Conservation (phyloP, 1,140 invertebrate genomes). For the Heliconius congener region DNA sequence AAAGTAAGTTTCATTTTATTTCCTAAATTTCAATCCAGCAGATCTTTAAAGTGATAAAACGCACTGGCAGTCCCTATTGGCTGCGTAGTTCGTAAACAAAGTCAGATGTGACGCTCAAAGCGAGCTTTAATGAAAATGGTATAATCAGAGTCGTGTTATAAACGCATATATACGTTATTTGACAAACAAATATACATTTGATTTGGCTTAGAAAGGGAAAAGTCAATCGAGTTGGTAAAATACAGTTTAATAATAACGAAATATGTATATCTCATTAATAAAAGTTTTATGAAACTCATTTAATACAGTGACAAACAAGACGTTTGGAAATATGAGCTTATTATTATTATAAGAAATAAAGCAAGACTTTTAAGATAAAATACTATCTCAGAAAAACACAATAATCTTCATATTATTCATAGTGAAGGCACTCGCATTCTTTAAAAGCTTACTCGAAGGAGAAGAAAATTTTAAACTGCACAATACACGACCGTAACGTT, state of each 20-base stretch:
- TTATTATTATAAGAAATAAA: constrained; percentile 3
- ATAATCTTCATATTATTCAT: constrained; percentile 40
- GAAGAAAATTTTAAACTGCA: constrained; percentile 71
- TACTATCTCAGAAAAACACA: constrained; percentile 15
- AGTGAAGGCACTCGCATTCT: constrained; percentile 53
- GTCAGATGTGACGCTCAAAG: constrained; percentile 24
- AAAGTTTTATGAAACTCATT: background rate
- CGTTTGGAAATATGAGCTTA: background rate
- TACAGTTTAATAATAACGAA: too few species aligned
- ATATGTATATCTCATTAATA: background rate
- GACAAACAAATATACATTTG: background rate
- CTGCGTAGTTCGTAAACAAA: constrained; percentile 33
- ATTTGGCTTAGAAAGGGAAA: background rate
- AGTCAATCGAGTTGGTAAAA: too few species aligned
- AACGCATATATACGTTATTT: background rate
- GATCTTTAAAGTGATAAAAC: constrained; percentile 12
- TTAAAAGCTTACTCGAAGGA: constrained; percentile 66
- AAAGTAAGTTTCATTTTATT: too few species aligned
- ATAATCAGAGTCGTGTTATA: constrained; percentile 4
- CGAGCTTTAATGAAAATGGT: constrained; percentile 17
- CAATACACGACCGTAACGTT: constrained; percentile 73
- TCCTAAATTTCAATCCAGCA: too few species aligned
- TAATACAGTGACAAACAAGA: background rate
- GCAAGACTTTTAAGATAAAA: constrained; percentile 21
- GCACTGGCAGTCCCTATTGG: constrained; percentile 19